Base-by-base conservation (phyloP, 2,797 vertebrate species). In the Acropternis orthonyx region DNA sequence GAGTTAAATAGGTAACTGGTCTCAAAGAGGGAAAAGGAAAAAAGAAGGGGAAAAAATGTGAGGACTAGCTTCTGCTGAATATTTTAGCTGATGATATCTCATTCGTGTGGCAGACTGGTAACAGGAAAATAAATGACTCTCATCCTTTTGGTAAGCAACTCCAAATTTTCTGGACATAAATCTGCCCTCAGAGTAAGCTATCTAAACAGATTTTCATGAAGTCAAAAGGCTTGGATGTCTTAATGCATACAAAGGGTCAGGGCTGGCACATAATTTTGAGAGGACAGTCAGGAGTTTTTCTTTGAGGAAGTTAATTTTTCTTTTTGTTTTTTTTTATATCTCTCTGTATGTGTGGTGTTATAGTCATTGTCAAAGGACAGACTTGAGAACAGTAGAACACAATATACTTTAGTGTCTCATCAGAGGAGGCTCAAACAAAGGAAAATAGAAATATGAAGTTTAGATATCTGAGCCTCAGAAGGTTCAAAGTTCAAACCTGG, bases 1-100 rank as follows among this genome's bases (percentile, higher is more conserved):
- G 99, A 99, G 99, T 99, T 99, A 99, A 99, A 99, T 98, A 98
- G 98, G 98, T 98, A 98, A 98, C 98, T 87, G 93, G 98, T 98
- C 97, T 98, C 98, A 98, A 96, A 99, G 98, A 98, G 97, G 97
- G 96, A 97, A 97, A 98, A 93, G 91, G 92, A 91, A 81, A 97
- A 90, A 96, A 91, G 80, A 79, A 85, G 62, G 72, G 80, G 67
- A 77, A 86, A 93, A 97, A 91, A 96, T 94, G 88, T 92, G 97
- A 98, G 94, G 97, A 97, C 96, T 97, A 97, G 97, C 97, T 98
- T 97, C 96, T 97, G 95, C 97, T 98, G 98, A 98, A 98, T 98
- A 98, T 98, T 98, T 98, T 98, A 97, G 97, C 97, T 98, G 98
- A 98, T 98, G 98, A 97, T 98, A 98, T 98, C 98, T 98, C 97